phyloP scores from a whole-genome alignment of 2,113 vertebrate species.

The Peromyscus leucopus region DNA sequence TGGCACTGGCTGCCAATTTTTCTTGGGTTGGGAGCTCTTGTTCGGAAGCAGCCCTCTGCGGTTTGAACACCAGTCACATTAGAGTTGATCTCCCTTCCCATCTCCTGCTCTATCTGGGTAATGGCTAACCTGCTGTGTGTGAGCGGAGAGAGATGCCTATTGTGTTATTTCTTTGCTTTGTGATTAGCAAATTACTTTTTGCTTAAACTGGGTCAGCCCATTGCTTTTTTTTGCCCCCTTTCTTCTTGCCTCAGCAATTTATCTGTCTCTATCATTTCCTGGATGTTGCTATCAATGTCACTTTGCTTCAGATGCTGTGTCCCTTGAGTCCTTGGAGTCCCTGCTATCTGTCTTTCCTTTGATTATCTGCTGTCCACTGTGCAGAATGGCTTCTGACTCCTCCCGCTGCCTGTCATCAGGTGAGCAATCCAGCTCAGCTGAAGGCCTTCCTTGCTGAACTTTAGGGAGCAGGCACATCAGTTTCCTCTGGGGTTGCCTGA shows the following conservation, averaged over 20 bases:
- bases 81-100: slow-evolving; percentile 44
- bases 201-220: slow-evolving; percentile 78
- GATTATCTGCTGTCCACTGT: slow-evolving; percentile 50
- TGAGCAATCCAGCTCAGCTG: slow-evolving; percentile 2
- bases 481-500: slow-evolving; percentile 60
- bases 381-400: slow-evolving; percentile 37
- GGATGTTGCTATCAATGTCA: slow-evolving; percentile 73
- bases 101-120: slow-evolving; percentile 30
- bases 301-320: slow-evolving; percentile 62
- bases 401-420: slow-evolving; percentile 42
- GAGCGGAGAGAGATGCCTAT: slow-evolving; percentile 2
- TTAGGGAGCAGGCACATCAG: slow-evolving; percentile 38
- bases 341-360: slow-evolving; percentile 66
- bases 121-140: slow-evolving; percentile 53
- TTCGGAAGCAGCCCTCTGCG: background rate
- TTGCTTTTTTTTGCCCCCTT: background rate
- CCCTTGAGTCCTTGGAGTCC: slow-evolving; percentile 64
- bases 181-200: slow-evolving; percentile 80
- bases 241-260: slow-evolving; percentile 71
- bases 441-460: slow-evolving; percentile 26
- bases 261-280: slow-evolving; percentile 74
- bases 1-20: slow-evolving; percentile 79
- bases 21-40: slow-evolving; percentile 65
- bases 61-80: slow-evolving; percentile 31
- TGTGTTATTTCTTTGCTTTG: slow-evolving; percentile 69